Conservation (phyloP, 30 jellyfish, hydroid and myxozoan species). For the Hydractinia symbiolongicarpus region DNA sequence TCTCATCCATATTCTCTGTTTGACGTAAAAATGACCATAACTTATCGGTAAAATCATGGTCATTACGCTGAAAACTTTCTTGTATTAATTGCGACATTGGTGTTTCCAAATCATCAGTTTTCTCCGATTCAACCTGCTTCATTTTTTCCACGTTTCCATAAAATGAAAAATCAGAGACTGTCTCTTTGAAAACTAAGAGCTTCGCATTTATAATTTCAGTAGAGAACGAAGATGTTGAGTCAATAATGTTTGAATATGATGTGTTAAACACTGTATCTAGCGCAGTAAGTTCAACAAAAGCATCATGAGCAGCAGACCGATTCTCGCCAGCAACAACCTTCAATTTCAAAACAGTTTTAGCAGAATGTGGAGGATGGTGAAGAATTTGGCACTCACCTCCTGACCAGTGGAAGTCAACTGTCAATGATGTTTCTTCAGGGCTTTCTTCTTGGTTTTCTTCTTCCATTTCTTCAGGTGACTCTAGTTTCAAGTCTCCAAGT, state of each 20-base stretch:
- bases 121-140: not conserved
- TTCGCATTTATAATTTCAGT: conserved; percentile 14
- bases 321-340: conserved; percentile 26
- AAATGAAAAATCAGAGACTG: conserved; percentile 27
- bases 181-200: conserved; percentile 15
- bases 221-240: not conserved
- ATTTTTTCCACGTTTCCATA: conserved; percentile 18
- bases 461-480: not conserved
- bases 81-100: conserved; percentile 36
- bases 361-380: conserved; percentile 32
- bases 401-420: conserved; percentile 17
- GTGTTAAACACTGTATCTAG: conserved; percentile 16
- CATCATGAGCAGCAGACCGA: conserved; percentile 29
- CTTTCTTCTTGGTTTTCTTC: not conserved
- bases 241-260: not conserved
- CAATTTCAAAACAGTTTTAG: conserved; percentile 20
- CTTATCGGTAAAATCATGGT: conserved; percentile 36
- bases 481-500: conserved; percentile 20
- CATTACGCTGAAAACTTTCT: conserved; percentile 25
- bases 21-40: conserved; percentile 26
- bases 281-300: conserved; percentile 19
- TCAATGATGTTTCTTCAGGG: conserved; percentile 17
- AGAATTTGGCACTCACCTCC: not conserved
- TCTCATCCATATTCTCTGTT: conserved; percentile 12
- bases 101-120: conserved; percentile 26